Percentiles rank a stretch among this genome's conserved stretches.
Evolutionary conservation across 2,888 invertebrate species (phyloP).

Genomic region (Nemotelus pantherinus): DNA sequence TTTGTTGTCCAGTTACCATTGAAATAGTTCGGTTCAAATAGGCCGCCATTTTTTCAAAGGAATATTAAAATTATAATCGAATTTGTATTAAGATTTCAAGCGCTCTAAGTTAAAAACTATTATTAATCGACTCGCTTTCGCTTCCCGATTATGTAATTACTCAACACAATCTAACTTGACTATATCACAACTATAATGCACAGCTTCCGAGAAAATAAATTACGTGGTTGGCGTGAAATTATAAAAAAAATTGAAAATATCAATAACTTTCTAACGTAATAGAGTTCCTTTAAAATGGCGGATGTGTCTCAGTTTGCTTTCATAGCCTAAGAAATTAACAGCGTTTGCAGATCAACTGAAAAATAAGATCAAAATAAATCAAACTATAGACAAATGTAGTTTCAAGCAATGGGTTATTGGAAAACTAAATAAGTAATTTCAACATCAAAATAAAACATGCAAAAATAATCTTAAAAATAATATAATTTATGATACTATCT

Average conservation of each 20-base stretch:
- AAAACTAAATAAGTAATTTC: not conserved
- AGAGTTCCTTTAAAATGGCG: constrained; percentile 1
- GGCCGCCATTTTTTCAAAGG: constrained; percentile 76
- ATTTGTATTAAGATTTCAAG: constrained; percentile 14
- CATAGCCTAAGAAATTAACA: constrained; percentile 31
- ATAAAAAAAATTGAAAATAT: constrained; percentile 7
- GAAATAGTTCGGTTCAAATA: constrained; percentile 91
- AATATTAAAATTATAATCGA: constrained; percentile 47
- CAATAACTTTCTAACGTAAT: constrained; percentile 25
- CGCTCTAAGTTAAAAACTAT: not conserved
- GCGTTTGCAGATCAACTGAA: constrained; percentile 47
- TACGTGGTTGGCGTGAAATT: constrained; percentile 1
- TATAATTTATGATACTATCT: not conserved
- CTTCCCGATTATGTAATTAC: not conserved
- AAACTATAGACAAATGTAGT: not conserved
- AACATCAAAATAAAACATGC: not conserved
- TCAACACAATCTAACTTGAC: constrained; percentile 30
- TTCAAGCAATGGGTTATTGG: not conserved
- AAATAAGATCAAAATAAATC: constrained; percentile 42
- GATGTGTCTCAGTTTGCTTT: not conserved
- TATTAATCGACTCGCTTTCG: too few relatives aligned
- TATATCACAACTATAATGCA: constrained; percentile 46
- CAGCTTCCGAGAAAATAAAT: constrained; percentile 34
- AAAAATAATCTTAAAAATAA: not conserved
- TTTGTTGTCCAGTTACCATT: constrained; percentile 83